A percentile compares a stretch with the other conserved stretches of the same genome.
phyloP scores from a whole-genome alignment of 2,888 invertebrate species.

The Xestia ashworthii region DNA sequence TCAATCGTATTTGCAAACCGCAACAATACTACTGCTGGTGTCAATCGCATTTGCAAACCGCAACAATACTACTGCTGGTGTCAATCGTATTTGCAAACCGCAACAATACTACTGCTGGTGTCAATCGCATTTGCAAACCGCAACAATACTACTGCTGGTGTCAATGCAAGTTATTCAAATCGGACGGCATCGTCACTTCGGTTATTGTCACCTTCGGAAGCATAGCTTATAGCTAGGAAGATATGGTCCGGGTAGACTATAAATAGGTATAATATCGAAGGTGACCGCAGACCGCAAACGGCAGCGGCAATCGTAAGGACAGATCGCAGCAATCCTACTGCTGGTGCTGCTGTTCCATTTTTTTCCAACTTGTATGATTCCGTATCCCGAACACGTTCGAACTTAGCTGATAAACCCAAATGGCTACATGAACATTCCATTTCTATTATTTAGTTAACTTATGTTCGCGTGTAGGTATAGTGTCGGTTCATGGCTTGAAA shows the following conservation, averaged over 20 bases:
- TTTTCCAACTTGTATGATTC: background rate
- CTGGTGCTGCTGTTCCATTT: background rate
- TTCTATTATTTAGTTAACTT: conserved; percentile 39
- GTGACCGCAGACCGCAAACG: too few species aligned
- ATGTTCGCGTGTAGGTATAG: conserved; percentile 26
- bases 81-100: background rate
- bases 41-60: background rate
- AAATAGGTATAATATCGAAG: too few species aligned
- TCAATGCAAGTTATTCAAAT: background rate
- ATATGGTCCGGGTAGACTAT: too few species aligned
- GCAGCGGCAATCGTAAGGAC: too few species aligned
- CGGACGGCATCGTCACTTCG: background rate
- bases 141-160: too few species aligned
- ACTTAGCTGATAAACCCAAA: conserved; percentile 44
- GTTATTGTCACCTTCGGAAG: background rate
- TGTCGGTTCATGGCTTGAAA: conserved; percentile 33
- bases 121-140: background rate
- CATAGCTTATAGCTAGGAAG: too few species aligned
- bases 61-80: too few species aligned
- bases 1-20: background rate
- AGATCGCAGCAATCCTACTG: too few species aligned
- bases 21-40: too few species aligned
- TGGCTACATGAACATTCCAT: conserved; percentile 43
- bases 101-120: too few species aligned
- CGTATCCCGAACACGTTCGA: conserved; percentile 35